Evolutionary conservation across 2,113 vertebrate genomes (phyloP), one percentile per base, ranked within the genome.

Genomic region (Cyphomyrus plagiostoma): DNA sequence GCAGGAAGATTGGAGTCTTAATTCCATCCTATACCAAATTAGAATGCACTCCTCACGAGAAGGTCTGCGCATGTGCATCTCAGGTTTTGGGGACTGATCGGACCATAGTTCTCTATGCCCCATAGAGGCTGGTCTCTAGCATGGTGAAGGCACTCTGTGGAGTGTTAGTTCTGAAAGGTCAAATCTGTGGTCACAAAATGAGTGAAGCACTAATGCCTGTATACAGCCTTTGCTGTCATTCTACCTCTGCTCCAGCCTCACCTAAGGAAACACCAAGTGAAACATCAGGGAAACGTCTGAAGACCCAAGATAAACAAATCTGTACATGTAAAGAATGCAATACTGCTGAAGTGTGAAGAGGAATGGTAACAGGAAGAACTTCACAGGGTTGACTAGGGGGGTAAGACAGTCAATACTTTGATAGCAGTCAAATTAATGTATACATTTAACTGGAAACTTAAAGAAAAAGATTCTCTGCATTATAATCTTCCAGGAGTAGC

Each of bases 271-370:
- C 45, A 42, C 21, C 87, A 17, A 45, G 50, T 26, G 56, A 45
- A 46, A 66, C 56, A 45, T n/a, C 42, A 62, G 58, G 49, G 21
- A 21, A 56, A 80, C 30, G 3, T 21, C 52, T 56, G 19, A 87
- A 87, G 21, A 88, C 39, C 50, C 58, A 42, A 35, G 11, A 88
- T 23, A 46, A 88, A 66, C 87, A 66, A 80, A 88, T 62, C 52
- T n/a, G 87, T 35, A 88, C 87, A 88, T 15, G 52, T 39, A 87
- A 87, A 88, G 74, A 88, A 88, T 88, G 39, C 87, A 17, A 42
- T 45, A 58, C 39, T 62, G 35, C 86, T 58, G 56, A 42, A 50
- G 53, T 45, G 86, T 62, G 52, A 87, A 23, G 11, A 88, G 49
- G 62, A 30, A 39, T 35, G 52, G 48, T 17, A 62, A 88, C 52